Conservation (phyloP, 2,888 invertebrate genomes). For the Drosophila percnosoma region DNA sequence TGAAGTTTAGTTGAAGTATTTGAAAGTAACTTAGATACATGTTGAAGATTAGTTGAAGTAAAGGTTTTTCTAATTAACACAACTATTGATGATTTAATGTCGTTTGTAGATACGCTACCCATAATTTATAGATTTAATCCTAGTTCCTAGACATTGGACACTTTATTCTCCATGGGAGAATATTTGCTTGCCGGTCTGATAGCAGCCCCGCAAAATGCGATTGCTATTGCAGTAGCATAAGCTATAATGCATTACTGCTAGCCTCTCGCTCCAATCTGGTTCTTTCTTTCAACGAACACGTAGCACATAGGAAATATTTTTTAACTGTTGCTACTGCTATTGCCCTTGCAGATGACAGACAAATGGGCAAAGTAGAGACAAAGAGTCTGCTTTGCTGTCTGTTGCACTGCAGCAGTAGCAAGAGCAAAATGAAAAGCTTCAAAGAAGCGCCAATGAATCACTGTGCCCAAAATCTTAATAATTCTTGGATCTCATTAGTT, state of each 20-base stretch:
- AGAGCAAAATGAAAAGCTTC: neutral
- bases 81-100: neutral
- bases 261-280: too few relatives aligned
- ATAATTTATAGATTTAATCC: neutral
- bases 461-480: neutral
- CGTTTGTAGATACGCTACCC: neutral
- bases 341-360: neutral
- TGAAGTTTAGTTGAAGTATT: neutral
- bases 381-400: neutral
- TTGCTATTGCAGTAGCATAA: neutral
- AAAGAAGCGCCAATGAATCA: neutral
- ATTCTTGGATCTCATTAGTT: conserved; percentile 3
- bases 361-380: neutral
- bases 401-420: neutral
- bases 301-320: neutral
- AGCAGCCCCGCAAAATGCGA: neutral
- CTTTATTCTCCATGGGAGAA: neutral
- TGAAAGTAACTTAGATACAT: too few relatives aligned
- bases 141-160: neutral
- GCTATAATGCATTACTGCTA: neutral
- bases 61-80: too few relatives aligned
- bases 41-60: neutral
- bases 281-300: neutral
- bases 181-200: neutral
- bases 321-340: neutral